A percentile compares a stretch with the other conserved stretches of the same genome.
phyloP scores from a whole-genome alignment of 2,888 invertebrate genomes.

The Epinotia ramella region DNA sequence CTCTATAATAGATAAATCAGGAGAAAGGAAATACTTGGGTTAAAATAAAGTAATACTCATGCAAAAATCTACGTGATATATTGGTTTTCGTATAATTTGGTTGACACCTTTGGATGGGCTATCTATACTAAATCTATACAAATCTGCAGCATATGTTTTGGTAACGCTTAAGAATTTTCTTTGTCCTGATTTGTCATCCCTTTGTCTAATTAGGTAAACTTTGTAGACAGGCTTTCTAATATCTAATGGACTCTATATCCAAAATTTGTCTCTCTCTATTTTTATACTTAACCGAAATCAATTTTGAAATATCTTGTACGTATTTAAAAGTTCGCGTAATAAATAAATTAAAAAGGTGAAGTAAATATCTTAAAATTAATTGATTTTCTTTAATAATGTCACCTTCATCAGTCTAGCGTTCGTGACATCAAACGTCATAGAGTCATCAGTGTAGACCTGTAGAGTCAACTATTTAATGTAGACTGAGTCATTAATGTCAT shows the following conservation, averaged over 20 bases:
- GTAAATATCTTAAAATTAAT: neutral
- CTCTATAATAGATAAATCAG: conserved; percentile 7
- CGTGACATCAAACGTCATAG: too few relatives aligned
- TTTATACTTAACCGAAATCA: neutral
- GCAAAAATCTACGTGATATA: neutral
- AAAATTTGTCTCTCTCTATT: conserved; percentile 21
- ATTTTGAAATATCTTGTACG: neutral
- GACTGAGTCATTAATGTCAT: neutral
- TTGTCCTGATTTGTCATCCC: conserved; percentile 10
- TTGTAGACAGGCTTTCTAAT: neutral
- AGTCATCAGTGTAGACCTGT: too few relatives aligned
- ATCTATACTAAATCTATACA: neutral
- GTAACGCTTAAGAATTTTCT: neutral
- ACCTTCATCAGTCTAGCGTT: too few relatives aligned
- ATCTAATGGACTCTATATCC: neutral
- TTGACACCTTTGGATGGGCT: neutral
- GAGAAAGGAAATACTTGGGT: conserved; percentile 1
- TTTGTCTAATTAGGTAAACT: conserved; percentile 12
- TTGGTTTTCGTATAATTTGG: neutral
- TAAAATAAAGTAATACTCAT: neutral
- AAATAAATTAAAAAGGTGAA: neutral
- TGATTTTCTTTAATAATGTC: too few relatives aligned
- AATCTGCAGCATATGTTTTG: neutral
- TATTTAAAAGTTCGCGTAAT: too few relatives aligned
- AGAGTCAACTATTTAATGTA: neutral